Base-by-base conservation (phyloP, 2,797 vertebrate genomes). In the Parambassis ranga region DNA sequence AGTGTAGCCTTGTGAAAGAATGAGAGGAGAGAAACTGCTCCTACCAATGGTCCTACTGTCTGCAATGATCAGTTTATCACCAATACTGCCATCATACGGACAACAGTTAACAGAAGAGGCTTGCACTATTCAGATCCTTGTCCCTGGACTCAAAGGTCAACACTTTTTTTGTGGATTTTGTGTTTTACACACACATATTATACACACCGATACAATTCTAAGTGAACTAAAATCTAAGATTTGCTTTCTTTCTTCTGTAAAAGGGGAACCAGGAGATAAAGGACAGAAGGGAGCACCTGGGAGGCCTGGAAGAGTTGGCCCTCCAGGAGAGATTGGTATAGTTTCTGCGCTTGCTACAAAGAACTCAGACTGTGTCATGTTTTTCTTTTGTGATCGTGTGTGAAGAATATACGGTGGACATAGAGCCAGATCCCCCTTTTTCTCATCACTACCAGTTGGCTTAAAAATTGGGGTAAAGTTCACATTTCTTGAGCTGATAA, bases 91-190 rank as follows among this genome's bases (percentile, higher is more conserved):
- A 64, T 93, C 87, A 31, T 59, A 83, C 77, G 88, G 94, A 87
- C 95, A 98, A 84, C 93, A 93, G 37, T 84, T 93, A 39, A 57
- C 90, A 61, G 97, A 98, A 1, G 97, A 99, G 10, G 87, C 95
- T 62, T 99, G 97, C 85, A 96, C 95, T 6, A 90, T 99, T 83
- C 97, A 99, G 83, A 96, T 99, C 75, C 95, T 99, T 13, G 94
- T 99, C 61, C 97, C 97, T 0, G 97, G 97, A 86, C 95, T 99
- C 63, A 98, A 99, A 98, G 97, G 97, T n/a, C n/a, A n/a, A n/a
- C n/a, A n/a, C 19, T 35, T 44, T 33, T 9, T n/a, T n/a, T 31
- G n/a, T n/a, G n/a, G n/a, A n/a, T n/a, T n/a, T n/a, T n/a, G n/a
- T n/a, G n/a, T 19, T 15, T 5, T 3, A 18, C 7, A 44, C 4